Base-by-base conservation (phyloP, 1,140 invertebrate genomes). In the Drosophila lowei region DNA sequence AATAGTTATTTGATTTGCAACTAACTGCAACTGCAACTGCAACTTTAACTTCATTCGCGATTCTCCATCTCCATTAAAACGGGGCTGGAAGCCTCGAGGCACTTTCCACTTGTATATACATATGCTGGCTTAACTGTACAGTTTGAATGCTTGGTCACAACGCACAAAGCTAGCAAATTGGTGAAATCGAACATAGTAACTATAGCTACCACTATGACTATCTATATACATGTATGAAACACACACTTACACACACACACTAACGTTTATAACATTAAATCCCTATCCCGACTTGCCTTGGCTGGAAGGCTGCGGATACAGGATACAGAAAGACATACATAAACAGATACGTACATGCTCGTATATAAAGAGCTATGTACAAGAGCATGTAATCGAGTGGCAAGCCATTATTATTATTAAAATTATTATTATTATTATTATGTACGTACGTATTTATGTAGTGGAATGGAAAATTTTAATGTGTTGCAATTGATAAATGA, bases 381-480 rank as follows among this genome's bases (percentile, higher is more conserved):
- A 18, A 1, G 18, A n/a, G n/a, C n/a, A n/a, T n/a, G n/a, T n/a
- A 72, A 58, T 34, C 11, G 28, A 38, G 47, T 66, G 73, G 61
- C 74, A 81, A 49, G 72, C 65, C 70, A 74, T 64, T 67, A 71
- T 74, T 62, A 83, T 83, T 70, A 81, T 81, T 67, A 80, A 63
- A 65, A 80, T 70, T 72, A 67, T 77, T 66, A 78, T 64, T 70
- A 79, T 74, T 79, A 79, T 74, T 63, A 79, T 74, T 79, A 72
- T 84, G 76, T 84, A 84, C 70, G 75, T 83, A 86, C 80, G 81
- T 85, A 86, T 85, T 86, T 75, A 72, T 86, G 83, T 85, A 86
- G 81, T 74, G 52, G 61, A 85, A 75, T 57, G 21, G 50, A 55
- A 80, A 79, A 71, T 68, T 86, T 81, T 73, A 85, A 85, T 85